Base-by-base conservation (phyloP, 2,113 vertebrate genomes). In the Indicator indicator region DNA sequence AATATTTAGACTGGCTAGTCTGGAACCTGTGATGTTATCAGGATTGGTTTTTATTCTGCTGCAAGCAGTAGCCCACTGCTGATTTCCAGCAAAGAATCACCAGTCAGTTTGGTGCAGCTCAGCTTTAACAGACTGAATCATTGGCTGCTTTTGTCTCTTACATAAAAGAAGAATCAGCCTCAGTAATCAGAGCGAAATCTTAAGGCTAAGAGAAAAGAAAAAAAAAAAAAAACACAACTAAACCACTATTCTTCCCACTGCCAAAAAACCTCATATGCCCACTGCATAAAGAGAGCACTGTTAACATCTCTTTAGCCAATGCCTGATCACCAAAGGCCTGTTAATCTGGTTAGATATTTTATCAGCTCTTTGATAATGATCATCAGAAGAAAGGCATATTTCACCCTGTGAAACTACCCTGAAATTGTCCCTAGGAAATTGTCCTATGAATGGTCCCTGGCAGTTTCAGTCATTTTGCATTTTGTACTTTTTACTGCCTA, bases 141-240 rank as follows among this genome's bases (percentile, higher is more conserved):
- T 82, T 85, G 64, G 52, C 50, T 87, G 74, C 36, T 94, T 95
- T 95, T 91, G 73, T 96, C 83, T 94, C 74, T 86, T 30, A 48
- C 54, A 90, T 85, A 86, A 86, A 94, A 86, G 95, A 95, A 97
- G 91, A 97, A 96, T 97, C 89, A 72, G 89, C 84, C 83, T 91
- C 76, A 93, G 82, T 89, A 75, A 96, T 73, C 60, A 92, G 91
- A 94, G 76, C 79, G 74, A 71, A 85, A 67, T 54, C 59, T 95
- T 86, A 91, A 71, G 46, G 65, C 15, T 12, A 75, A 64, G 20
- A 94, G 65, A 11, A 5, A 55, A 63, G 2, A 3, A 52, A 27
- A 33, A 24, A 16, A 2, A 3, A 52, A 27, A 33, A 24, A 16
- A 28, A 28, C 30, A n/a, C 71, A 72, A 48, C 52, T 12, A 26